Base-by-base conservation (phyloP, 2,888 invertebrate genomes). In the Caenorhabditis sp. region DNA sequence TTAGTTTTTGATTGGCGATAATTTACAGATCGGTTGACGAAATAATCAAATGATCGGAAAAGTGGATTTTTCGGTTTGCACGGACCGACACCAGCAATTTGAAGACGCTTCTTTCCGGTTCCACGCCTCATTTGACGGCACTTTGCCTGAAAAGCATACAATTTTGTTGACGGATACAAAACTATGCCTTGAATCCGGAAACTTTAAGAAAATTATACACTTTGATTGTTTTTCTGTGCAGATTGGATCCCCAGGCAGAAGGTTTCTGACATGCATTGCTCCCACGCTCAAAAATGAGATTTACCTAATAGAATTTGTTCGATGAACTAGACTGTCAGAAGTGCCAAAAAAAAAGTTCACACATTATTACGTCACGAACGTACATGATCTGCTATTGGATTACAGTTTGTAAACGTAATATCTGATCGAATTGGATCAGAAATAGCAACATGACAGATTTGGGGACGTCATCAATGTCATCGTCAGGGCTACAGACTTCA, bases 41-140 rank as follows among this genome's bases (percentile, higher is more conserved):
- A 84, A 64, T 73, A 84, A 64, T 84, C 84, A 64, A 84, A 84
- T 47, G 84, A 73, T 19, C 84, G 76, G 61, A 73, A 69, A 44
- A 80, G 63, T 14, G 84, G 84, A 69, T 84, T 73, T 47, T 84
- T 84, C 24, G 84, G 84, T 28, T 81, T 84, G 59, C 86, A 86
- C n/a, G 86, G 82, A 24, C 86, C 86, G 10, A 86, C 54, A 28
- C 77, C 75, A 22, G 84, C 79, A 44, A 86, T 83, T 68, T 82
- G 75, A 2, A 86, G 83, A 19, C 76, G 82, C 38, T 80, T 83
- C 64, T 84, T 85, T 16, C 70, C 70, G 22, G 49, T 61, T 61
- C 82, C 81, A 38, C 85, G 58, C 16, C 86, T 75, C 35, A 69
- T 80, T 58, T 80, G 79, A 26, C 85, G 85, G 54, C 86, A 86